These are phyloP conservation scores for Antechinus stuartii DNA, from an alignment of 2,113 vertebrate species.

Conservation along the genomic window DNA sequence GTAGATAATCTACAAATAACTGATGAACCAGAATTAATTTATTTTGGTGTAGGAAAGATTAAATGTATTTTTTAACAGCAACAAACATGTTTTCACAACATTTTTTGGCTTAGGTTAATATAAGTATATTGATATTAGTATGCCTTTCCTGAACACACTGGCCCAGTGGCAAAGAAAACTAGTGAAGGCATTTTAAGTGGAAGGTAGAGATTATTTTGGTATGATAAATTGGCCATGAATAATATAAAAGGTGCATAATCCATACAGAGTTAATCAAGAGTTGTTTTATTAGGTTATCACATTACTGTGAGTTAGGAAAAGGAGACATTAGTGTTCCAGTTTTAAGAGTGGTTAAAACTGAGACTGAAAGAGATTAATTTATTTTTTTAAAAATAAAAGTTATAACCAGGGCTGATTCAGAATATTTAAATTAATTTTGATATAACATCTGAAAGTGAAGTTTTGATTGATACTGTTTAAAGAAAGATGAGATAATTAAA, in stretches of 20 bases:
- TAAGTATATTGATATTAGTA: constrained; percentile 30
- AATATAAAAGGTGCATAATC: neutral
- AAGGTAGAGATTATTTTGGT: neutral
- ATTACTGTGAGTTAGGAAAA: neutral
- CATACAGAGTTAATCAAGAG: neutral
- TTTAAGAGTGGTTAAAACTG: neutral
- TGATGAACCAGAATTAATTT: constrained; percentile 46
- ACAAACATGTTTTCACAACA: constrained; percentile 54
- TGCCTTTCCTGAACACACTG: constrained; percentile 50
- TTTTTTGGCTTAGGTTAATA: constrained; percentile 39
- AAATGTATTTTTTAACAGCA: constrained; percentile 27
- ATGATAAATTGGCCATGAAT: neutral
- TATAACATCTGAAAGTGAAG: neutral
- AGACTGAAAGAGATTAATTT: neutral
- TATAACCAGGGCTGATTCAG: neutral
- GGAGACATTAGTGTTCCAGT: neutral
- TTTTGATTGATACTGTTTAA: neutral
- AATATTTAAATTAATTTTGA: neutral
- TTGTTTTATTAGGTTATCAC: neutral
- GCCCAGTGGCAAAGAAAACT: constrained; percentile 43
- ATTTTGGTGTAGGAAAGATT: constrained; percentile 20
- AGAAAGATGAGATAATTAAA: neutral
- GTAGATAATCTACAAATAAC: constrained; percentile 34
- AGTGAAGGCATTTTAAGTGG: neutral
- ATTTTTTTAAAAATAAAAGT: neutral